Base-by-base conservation (phyloP, 2,888 invertebrate species). In the Synergus itoensis region DNA sequence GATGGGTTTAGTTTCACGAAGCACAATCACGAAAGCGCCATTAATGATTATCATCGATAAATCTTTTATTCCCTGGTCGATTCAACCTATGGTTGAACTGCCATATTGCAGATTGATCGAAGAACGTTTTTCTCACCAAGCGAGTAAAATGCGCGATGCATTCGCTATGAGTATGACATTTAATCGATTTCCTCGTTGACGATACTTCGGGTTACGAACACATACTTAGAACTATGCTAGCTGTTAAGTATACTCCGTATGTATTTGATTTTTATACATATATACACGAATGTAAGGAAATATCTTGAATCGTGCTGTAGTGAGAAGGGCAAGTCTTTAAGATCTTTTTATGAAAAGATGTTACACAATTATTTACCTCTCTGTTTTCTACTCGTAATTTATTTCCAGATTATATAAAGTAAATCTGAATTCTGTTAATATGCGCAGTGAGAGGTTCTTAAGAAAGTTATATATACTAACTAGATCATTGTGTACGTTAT, bases 141-240 rank as follows among this genome's bases (percentile, higher is more conserved):
- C 53, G n/a, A 12, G 45, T 14, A 69, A 21, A 69, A 69, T 69
- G 36, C 48, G 28, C 53, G 28, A 53, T 73, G 28, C 64, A 40
- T 65, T 65, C 64, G 40, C 41, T 36, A n/a, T 57, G 57, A 57
- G 57, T 73, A 53, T 73, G 73, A 53, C 53, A 73, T 73, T 73
- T 73, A 73, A 73, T 73, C 28, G 53, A 73, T 73, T 73, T 73
- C 73, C 73, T 73, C 73, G 36, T 45, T 21, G n/a, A 67, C 12
- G 21, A 21, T 67, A 67, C 65, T 41, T 41, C 41, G 41, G 11
- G 41, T 41, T 67, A 67, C 45, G 14, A 45, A 21, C 45, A 21
- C 41, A 21, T 67, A 14, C 16, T 16, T 36, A 28, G 21, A 28
- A 36, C 16, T 48, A n/a, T 48, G 28, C 21, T 48, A 21, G 14